Evolutionary conservation across 1,140 invertebrate genomes (phyloP), one percentile per base, ranked within the genome.

Genomic region (Drosophila bifasciata): DNA sequence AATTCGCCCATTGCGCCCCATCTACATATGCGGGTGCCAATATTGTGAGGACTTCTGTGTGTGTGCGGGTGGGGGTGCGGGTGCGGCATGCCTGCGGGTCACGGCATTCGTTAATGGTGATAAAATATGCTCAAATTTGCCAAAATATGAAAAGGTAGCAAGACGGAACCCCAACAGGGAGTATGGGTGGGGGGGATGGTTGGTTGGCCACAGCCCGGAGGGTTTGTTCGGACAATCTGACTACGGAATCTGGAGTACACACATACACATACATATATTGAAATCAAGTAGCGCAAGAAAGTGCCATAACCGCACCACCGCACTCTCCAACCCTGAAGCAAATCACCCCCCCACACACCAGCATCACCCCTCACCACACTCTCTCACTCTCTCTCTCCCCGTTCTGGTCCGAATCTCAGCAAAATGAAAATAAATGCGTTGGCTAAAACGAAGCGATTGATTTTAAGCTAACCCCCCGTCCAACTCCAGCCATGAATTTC

Each of bases 111-210:
- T 85, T 85, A 89, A 89, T 89, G 85, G 85, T 89, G 85, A 89
- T 89, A 89, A 89, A 89, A 89, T 89, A 89, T 89, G 85, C 84
- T 89, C 85, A 90, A 89, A 89, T 85, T 89, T 89, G 85, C 73
- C 81, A 77, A 85, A 85, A 89, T 78, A 89, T 89, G 79, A 89
- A 89, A 89, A 89, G 80, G 83, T 89, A 89, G 72, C 63, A n/a
- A 28, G 40, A 58, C 53, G 52, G 19, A 32, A 53, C 50, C 58
- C 32, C 32, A 36, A 36, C 11, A 11, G 32, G 11, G 32, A 11
- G 21, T 32, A 13, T 6, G 4, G 21, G 16, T 16, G 3, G 39
- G n/a, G 43, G 23, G 50, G 43, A 53, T 43, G 64, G 75, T 74
- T 58, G 50, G 43, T 45, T 39, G 64, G 75, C 69, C 58, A 61